These are phyloP conservation scores for Ariopsis seemanni DNA, from an alignment of 2,113 vertebrate genomes.

Conservation along the genomic window DNA sequence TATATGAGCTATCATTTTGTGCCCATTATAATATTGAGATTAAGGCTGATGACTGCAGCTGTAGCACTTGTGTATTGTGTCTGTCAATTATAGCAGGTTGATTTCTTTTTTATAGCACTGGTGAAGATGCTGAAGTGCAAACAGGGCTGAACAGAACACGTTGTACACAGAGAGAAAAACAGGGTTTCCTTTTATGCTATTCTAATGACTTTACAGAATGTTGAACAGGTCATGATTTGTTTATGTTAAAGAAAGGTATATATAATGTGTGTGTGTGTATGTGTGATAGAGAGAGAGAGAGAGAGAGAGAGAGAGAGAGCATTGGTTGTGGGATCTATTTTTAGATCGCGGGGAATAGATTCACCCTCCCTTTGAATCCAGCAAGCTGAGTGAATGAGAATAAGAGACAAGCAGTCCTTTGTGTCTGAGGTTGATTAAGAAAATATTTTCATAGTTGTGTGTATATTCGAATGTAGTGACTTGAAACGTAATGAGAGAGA, in stretches of 20 bases:
- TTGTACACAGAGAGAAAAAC: not conserved
- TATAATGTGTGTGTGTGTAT: not conserved
- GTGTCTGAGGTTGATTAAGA: constrained; percentile 24
- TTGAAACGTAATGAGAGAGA: not conserved
- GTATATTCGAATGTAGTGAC: not conserved
- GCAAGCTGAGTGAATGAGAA: constrained; percentile 41
- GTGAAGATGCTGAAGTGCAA: constrained; percentile 1
- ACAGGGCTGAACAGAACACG: not conserved
- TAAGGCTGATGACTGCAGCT: not conserved
- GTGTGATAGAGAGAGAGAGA: constrained; percentile 12
- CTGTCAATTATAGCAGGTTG: not conserved
- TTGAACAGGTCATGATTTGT: not conserved
- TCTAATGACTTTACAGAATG: not conserved
- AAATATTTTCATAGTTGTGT: constrained; percentile 20
- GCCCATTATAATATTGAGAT: not conserved
- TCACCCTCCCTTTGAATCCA: constrained; percentile 34
- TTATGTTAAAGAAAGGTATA: not conserved
- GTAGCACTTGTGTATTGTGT: constrained; percentile 3
- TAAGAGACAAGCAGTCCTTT: constrained; percentile 25
- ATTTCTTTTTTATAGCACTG: not conserved
- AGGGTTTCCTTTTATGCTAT: not conserved
- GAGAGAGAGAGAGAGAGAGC: not conserved
- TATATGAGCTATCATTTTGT: not conserved
- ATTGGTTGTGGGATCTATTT: constrained; percentile 47
- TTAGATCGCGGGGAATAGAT: constrained; percentile 45